These are phyloP conservation scores for Adineta ricciae DNA, from an alignment of 2,888 invertebrate genomes.

Conservation along the genomic window DNA sequence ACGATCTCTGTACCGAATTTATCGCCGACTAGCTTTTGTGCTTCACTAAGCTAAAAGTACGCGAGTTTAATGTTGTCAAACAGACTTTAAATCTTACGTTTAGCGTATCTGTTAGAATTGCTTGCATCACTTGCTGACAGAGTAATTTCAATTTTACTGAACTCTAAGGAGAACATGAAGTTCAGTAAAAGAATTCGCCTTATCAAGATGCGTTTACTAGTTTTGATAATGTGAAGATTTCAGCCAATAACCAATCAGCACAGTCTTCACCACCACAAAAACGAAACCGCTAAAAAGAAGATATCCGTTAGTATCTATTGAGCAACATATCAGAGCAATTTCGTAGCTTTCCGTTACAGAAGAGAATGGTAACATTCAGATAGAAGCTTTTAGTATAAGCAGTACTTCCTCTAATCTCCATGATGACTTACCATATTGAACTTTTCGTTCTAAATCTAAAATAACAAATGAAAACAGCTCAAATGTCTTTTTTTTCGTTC, in stretches of 20 bases:
- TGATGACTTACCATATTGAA: not conserved
- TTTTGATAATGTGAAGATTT: slow-evolving; percentile 66
- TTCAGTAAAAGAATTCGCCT: no score
- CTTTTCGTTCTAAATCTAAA: not conserved
- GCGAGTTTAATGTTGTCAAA: slow-evolving; percentile 29
- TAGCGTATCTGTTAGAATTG: slow-evolving; percentile 54
- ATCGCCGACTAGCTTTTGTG: slow-evolving; percentile 59
- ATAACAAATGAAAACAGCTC: not conserved
- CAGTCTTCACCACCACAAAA: slow-evolving; percentile 76
- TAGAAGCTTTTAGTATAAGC: not conserved
- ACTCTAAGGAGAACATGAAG: not conserved
- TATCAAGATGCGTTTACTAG: slow-evolving; percentile 52
- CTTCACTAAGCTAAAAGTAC: slow-evolving; percentile 58
- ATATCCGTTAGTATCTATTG: no score
- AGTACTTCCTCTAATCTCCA: not conserved
- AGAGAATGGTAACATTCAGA: no score
- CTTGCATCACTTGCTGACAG: slow-evolving; percentile 59
- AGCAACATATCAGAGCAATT: no score
- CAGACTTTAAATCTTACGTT: slow-evolving; percentile 53
- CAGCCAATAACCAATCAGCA: slow-evolving; percentile 73
- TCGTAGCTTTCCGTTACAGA: no score
- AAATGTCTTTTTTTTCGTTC: no score
- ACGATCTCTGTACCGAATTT: slow-evolving; percentile 56
- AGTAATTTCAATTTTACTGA: slow-evolving; percentile 64
- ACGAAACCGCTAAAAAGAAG: slow-evolving; percentile 58